Percentiles rank a stretch among this genome's conserved stretches.
Evolutionary conservation across 2,888 invertebrate genomes (phyloP).

Genomic region (Abrostola triplasia): DNA sequence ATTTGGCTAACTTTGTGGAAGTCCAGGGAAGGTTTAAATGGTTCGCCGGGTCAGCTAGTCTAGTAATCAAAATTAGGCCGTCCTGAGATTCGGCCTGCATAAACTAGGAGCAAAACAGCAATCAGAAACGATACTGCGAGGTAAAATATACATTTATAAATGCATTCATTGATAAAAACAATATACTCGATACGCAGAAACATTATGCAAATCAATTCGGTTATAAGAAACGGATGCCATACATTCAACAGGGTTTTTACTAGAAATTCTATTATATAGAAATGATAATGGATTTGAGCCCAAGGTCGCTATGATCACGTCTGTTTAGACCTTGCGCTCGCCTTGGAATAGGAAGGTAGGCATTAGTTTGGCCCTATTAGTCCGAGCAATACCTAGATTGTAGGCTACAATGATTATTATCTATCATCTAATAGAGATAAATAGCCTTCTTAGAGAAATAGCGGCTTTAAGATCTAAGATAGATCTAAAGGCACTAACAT

Average conservation of each 20-base stretch:
- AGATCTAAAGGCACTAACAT: too few species aligned
- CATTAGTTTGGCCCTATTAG: conserved; percentile 12
- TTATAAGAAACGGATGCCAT: conserved; percentile 6
- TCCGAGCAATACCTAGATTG: background rate
- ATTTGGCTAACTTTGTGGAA: too few species aligned
- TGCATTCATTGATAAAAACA: conserved; percentile 20
- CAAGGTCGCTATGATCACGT: conserved; percentile 51
- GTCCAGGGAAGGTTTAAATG: too few species aligned
- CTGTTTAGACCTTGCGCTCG: conserved; percentile 46
- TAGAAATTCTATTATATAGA: conserved; percentile 39
- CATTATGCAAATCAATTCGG: background rate
- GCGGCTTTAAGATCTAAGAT: too few species aligned
- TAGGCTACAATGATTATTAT: background rate
- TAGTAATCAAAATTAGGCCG: too few species aligned
- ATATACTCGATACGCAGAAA: conserved; percentile 5
- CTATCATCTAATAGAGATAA: too few species aligned
- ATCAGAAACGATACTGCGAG: background rate
- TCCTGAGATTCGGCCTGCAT: too few species aligned
- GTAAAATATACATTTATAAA: background rate
- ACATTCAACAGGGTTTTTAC: conserved; percentile 19
- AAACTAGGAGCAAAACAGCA: background rate
- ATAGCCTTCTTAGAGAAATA: too few species aligned
- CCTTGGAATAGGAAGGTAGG: conserved; percentile 35
- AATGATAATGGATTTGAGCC: conserved; percentile 37
- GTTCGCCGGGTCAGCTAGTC: too few species aligned